Evolutionary conservation across 2,888 invertebrate species (phyloP), one percentile per base, ranked within the genome.

Genomic region (Oscheius sp.): DNA sequence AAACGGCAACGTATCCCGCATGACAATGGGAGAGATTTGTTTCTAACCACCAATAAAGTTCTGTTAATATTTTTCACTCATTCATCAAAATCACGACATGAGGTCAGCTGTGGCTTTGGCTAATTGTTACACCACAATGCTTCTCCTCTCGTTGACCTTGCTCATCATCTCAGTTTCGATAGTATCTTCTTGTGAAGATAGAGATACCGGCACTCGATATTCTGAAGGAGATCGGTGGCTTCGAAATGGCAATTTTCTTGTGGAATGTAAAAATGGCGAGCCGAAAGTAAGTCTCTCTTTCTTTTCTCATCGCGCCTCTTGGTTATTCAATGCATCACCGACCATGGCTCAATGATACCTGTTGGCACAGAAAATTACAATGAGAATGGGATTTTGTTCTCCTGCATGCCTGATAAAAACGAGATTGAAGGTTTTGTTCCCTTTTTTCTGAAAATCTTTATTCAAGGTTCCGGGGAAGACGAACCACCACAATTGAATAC

Each of bases 251-350:
- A 74, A 76, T 33, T 78, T 78, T 61, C 55, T 74, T 50, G 78
- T 78, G 3, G 70, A 72, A 1, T 78, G 78, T 70, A n/a, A 53
- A 1, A 39, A 63, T 34, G 73, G 72, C 0, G 69, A 72, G 12
- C 74, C 74, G 48, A 69, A 78, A 71, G 78, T 74, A 12, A 29
- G 55, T 17, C 1, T 2, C 8, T 27, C 12, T 1, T 10, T 3
- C 12, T 23, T 61, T 61, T 33, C 8, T 33, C 1, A 33, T 3
- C 2, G 3, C 2, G n/a, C 6, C 29, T 76, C 29, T 61, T 82
- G 82, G 79, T 80, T n/a, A 34, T 79, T 12, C 84, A 84, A 69
- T 84, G 84, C 53, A 72, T 84, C 0, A 84, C 83, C 0, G 78
- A 75, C 27, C 50, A 64, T 10, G 84, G 84, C 12, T 72, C 81